Percentiles rank a stretch among this genome's conserved stretches.
Conservation (phyloP, 2,888 invertebrate species). For the Conomelus anceps region DNA sequence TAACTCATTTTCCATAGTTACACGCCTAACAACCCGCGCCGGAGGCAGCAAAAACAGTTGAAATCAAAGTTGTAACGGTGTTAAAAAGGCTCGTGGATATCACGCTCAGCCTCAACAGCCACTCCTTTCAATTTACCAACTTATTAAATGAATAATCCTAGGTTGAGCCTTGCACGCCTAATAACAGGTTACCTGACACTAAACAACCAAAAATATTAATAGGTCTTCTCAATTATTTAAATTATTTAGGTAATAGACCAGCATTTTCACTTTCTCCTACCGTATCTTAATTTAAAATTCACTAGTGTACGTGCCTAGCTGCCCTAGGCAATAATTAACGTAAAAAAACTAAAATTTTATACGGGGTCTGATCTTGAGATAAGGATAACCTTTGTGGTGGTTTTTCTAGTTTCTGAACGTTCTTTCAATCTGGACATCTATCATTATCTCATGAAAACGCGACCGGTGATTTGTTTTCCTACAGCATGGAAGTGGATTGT, state of each 20-base stretch:
- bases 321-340: neutral
- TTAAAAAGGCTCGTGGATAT: neutral
- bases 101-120: neutral
- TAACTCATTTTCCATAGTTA: neutral
- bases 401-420: neutral
- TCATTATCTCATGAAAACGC: neutral
- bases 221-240: neutral
- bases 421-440: neutral
- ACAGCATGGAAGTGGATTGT: neutral
- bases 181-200: neutral
- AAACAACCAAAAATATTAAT: neutral
- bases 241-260: neutral
- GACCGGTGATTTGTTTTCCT: neutral
- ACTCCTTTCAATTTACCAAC: neutral
- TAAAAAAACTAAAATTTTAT: neutral
- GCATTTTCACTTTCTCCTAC: neutral
- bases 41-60: neutral
- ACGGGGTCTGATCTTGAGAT: neutral
- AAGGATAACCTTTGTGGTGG: neutral
- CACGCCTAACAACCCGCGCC: neutral
- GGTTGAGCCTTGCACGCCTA: neutral
- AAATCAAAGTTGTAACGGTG: neutral
- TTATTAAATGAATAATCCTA: neutral
- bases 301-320: neutral
- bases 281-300: neutral